Evolutionary conservation across 2,797 vertebrate genomes (phyloP).

Genomic region (Poecilia velifera): DNA sequence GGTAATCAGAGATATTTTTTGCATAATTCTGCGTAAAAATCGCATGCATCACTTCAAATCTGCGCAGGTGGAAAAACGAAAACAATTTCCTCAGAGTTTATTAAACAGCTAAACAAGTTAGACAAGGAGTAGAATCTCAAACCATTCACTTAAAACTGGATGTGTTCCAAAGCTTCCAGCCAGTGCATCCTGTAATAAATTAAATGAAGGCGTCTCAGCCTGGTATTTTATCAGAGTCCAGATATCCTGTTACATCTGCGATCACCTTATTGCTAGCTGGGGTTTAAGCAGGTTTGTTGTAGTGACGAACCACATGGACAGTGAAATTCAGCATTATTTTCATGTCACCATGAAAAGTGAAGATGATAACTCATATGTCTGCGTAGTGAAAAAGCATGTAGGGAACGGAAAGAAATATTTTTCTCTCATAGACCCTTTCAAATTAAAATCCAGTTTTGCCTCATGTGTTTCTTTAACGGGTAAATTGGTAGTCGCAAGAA

Average conservation of each 20-base stretch:
- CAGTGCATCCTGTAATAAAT: constrained; percentile 7
- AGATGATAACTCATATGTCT: not conserved
- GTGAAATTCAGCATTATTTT: constrained; percentile 1
- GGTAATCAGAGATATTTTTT: not conserved
- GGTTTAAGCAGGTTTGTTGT: not conserved
- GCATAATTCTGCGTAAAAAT: not conserved
- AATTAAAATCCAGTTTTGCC: too few relatives aligned
- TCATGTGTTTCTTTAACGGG: not conserved
- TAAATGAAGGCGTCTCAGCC: constrained; percentile 15
- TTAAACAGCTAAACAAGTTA: constrained; percentile 6
- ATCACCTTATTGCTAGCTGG: constrained; percentile 9
- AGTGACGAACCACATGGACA: not conserved
- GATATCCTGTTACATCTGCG: constrained; percentile 6
- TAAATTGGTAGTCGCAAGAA: not conserved
- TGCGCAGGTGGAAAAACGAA: not conserved
- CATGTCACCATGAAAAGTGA: not conserved
- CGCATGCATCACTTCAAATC: not conserved
- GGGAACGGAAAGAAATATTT: not conserved
- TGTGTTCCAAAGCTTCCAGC: constrained; percentile 1
- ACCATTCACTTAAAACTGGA: constrained; percentile 4
- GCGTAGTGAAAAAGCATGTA: not conserved
- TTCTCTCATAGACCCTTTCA: not conserved
- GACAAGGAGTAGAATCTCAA: not conserved
- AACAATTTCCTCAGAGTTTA: not conserved
- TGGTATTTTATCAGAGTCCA: constrained; percentile 14